Evolutionary conservation across 1,140 invertebrate genomes (phyloP).

Genomic region (Atta texana): DNA sequence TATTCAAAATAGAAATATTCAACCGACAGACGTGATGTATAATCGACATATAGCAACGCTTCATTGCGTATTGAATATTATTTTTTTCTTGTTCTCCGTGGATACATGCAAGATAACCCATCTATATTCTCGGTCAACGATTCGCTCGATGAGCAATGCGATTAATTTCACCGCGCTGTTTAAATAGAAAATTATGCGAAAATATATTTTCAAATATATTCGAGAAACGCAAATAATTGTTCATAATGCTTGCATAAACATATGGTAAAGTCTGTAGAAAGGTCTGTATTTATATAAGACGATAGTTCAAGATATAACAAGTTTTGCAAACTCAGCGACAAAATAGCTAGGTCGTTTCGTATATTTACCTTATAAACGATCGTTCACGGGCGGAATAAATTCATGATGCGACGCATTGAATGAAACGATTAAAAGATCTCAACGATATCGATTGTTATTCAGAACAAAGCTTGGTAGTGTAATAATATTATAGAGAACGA

Average conservation of each 20-base stretch:
- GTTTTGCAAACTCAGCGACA: conserved; percentile 2
- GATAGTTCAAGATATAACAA: not conserved
- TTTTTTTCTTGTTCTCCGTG: conserved; percentile 17
- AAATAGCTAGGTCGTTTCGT: not conserved
- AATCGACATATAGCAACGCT: conserved; percentile 36
- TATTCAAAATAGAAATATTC: conserved; percentile 54
- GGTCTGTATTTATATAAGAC: not conserved
- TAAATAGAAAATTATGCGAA: conserved; percentile 26
- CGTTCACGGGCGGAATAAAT: conserved; percentile 6
- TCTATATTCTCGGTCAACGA: conserved; percentile 63
- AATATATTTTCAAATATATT: not conserved
- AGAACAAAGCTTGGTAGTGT: conserved; percentile 40
- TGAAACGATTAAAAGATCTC: conserved; percentile 13
- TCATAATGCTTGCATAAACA: not conserved
- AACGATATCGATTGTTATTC: conserved; percentile 37
- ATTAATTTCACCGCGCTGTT: conserved; percentile 34
- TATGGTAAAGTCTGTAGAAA: not conserved
- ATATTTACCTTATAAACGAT: conserved; percentile 6
- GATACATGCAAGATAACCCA: conserved; percentile 17
- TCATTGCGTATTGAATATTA: conserved; percentile 33
- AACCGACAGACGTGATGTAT: conserved; percentile 1
- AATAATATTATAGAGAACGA: conserved; percentile 62
- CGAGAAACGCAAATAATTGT: not conserved
- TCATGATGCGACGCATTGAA: conserved; percentile 10
- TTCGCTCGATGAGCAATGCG: conserved; percentile 64